Base-by-base conservation (phyloP, 2,888 invertebrate species). In the Lepidonotus clava region DNA sequence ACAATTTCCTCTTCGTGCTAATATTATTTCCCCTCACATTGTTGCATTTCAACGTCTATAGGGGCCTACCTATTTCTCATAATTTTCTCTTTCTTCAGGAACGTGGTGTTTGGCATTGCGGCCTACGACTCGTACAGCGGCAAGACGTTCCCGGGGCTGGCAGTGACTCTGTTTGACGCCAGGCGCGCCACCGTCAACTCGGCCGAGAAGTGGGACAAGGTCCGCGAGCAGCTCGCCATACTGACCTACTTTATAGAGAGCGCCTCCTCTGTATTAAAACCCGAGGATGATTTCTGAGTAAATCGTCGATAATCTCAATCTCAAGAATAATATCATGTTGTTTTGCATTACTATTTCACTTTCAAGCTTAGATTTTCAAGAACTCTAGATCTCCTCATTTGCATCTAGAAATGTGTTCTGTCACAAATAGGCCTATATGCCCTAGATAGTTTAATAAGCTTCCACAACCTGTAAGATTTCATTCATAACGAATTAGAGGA, bases 41-140 rank as follows among this genome's bases (percentile, higher is more conserved):
- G 14, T n/a, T n/a, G n/a, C n/a, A n/a, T n/a, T n/a, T n/a, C n/a
- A n/a, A n/a, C n/a, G n/a, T n/a, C n/a, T n/a, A n/a, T n/a, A n/a
- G n/a, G n/a, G n/a, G n/a, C n/a, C n/a, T n/a, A n/a, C n/a, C 8
- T n/a, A 56, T 5, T 28, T 5, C 24, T 61, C 24, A 61, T 32
- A 34, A 24, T 61, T n/a, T 28, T 28, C 38, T 87, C 24, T 40
- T 83, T n/a, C 88, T 90, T 32, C 84, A 92, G 92, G 83, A 90
- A 93, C 88, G 92, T 94, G 0, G 89, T 95, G 32, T 94, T 93
- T 87, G 94, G 95, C 0, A 92, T 92, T 41, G 93, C 92, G 83
- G 80, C 85, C 36, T 90, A 91, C 5, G 91, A 93, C 77, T 88
- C 90, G 6, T 93, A 93, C 88, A 89, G 91, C 14, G 92, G 93